Evolutionary conservation across 2,797 vertebrate genomes (phyloP).

Genomic region (Tarsius wallacei): DNA sequence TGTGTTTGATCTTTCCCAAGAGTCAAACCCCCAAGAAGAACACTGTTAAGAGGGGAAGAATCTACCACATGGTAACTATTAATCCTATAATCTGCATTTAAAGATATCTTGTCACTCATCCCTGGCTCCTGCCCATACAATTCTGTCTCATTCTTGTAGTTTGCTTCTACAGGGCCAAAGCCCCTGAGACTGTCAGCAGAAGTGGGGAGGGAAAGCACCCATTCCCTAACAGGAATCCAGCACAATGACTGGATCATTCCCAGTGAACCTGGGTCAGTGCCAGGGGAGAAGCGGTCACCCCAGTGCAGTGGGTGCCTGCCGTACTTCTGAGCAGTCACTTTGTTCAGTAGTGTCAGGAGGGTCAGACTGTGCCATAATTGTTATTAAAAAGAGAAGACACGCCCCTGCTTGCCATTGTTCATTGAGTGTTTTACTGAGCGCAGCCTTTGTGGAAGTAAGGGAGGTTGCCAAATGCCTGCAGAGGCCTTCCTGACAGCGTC

Average conservation of each 20-base stretch:
- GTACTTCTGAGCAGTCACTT: not conserved
- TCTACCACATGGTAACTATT: not conserved
- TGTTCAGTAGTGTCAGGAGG: conserved; percentile 47
- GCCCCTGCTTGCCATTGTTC: conserved; percentile 23
- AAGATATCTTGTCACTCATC: not conserved
- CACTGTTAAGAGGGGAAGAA: not conserved
- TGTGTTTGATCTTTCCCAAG: conserved; percentile 14
- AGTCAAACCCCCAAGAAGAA: not conserved
- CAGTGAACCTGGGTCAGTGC: not conserved
- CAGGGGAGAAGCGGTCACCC: not conserved
- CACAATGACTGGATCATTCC: not conserved
- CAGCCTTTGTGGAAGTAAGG: not conserved
- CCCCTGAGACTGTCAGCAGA: not conserved
- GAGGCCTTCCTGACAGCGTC: not conserved
- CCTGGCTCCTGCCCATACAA: not conserved
- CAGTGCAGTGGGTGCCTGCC: not conserved
- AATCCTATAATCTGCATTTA: not conserved
- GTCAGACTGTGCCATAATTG: conserved; percentile 42
- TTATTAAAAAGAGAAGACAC: conserved; percentile 51
- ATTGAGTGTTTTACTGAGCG: conserved; percentile 30
- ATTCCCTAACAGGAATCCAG: not conserved
- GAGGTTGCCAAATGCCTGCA: conserved; percentile 32
- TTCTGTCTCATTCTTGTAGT: not conserved
- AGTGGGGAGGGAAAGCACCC: not conserved
- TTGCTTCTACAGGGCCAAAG: not conserved